These are phyloP conservation scores for Drosophila nebulosa DNA, from an alignment of 1,140 invertebrate species.

Conservation along the genomic window DNA sequence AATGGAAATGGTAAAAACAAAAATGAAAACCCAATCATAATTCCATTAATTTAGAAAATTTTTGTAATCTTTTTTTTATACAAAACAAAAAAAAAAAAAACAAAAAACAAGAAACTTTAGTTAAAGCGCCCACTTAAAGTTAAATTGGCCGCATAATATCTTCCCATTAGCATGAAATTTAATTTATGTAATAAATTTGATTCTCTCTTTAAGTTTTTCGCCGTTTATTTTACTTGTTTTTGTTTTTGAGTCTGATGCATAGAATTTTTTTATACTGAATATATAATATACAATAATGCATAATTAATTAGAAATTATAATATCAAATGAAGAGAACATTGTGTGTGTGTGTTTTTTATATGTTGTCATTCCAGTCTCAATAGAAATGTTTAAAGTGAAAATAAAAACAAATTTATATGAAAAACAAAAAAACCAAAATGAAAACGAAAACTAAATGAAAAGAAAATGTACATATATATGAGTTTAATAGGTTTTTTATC, in stretches of 20 bases:
- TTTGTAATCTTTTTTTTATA: slow-evolving; percentile 31
- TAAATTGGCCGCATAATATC: slow-evolving; percentile 34
- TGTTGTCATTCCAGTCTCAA: slow-evolving; percentile 69
- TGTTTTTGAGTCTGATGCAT: slow-evolving; percentile 31
- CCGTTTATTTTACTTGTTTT: slow-evolving; percentile 33
- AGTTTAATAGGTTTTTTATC: slow-evolving; percentile 24
- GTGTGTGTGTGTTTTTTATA: slow-evolving; percentile 45
- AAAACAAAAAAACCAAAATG: slow-evolving; percentile 12
- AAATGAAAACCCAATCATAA: slow-evolving; percentile 33
- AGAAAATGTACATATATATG: not conserved
- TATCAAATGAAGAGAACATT: slow-evolving; percentile 37
- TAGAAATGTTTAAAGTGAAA: slow-evolving; percentile 66
- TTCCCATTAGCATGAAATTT: slow-evolving; percentile 48
- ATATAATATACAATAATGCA: slow-evolving; percentile 42
- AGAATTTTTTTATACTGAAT: slow-evolving; percentile 65
- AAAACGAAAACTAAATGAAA: not conserved
- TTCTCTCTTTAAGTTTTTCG: slow-evolving; percentile 20
- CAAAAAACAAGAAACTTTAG: not conserved
- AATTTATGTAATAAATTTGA: slow-evolving; percentile 45
- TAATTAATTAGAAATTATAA: slow-evolving; percentile 65
- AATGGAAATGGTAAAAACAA: slow-evolving; percentile 21
- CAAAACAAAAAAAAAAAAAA: not conserved
- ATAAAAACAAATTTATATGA: slow-evolving; percentile 62
- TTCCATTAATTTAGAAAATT: slow-evolving; percentile 65
- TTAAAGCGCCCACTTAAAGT: slow-evolving; percentile 24